Base-by-base conservation (phyloP, 2,113 vertebrate species). In the Syngnathus floridae region DNA sequence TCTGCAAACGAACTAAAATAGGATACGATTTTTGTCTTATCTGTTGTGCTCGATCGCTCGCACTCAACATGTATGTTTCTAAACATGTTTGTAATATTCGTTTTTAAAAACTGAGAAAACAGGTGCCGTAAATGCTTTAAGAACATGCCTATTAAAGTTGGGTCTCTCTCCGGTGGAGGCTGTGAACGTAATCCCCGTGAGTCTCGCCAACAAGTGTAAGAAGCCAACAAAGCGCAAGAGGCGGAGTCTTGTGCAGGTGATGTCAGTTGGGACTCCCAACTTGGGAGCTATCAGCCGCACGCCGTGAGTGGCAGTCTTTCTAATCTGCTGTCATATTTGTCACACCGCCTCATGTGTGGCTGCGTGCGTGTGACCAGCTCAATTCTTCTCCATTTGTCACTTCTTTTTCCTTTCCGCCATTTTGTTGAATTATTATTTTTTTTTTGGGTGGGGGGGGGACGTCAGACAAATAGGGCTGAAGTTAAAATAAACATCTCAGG, bases 401-500 rank as follows among this genome's bases (percentile, higher is more conserved):
- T 67, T 75, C 69, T 77, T 74, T 75, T 65, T 67, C 58, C 65
- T 69, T 77, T 66, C 69, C 72, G 66, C 49, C 58, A 65, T 70
- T 70, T 69, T 67, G 63, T n/a, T n/a, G n/a, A n/a, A n/a, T n/a
- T n/a, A n/a, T n/a, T n/a, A n/a, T n/a, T 82, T 81, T 84, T 85
- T 40, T 87, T 83, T 82, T 81, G 70, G 82, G 85, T 82, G 82
- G 81, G 70, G 2, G 26, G 26, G 26, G 26, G 82, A 78, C 75
- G 77, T 73, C 79, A 84, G 73, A 80, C 86, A 84, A 88, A 89
- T 86, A 82, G 84, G 86, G 87, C 82, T 87, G 82, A 70, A 89
- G 90, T 89, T 89, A 89, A 92, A 92, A 91, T 90, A 90, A 90
- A 92, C 87, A 90, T 90, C 82, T 82, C 86, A 90, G 86, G 85